Evolutionary conservation across 92 coral and sea anemone genomes (phyloP).

Genomic region (Palythoa heliodiscus): DNA sequence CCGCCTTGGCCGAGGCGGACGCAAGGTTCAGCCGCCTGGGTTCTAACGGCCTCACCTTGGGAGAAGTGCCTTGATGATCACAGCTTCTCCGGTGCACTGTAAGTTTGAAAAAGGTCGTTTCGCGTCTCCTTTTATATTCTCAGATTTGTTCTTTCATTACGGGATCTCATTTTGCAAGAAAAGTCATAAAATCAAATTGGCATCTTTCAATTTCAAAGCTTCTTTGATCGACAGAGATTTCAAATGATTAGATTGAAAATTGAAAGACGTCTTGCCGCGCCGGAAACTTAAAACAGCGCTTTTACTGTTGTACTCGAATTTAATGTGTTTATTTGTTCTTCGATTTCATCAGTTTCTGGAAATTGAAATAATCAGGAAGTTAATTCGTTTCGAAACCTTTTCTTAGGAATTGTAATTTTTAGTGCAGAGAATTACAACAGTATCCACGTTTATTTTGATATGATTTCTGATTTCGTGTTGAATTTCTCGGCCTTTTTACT

Average conservation of each 20-base stretch:
- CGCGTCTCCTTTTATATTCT: constrained; percentile 48
- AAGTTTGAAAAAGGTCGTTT: constrained; percentile 49
- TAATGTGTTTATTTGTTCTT: not conserved
- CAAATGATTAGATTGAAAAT: constrained; percentile 2
- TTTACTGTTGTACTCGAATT: not conserved
- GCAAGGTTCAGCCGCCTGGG: constrained; percentile 73
- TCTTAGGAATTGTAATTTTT: not conserved
- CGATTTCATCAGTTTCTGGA: not conserved
- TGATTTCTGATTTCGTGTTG: not conserved
- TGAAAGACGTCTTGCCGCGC: constrained; percentile 10
- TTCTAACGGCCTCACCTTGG: constrained; percentile 70
- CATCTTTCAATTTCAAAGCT: constrained; percentile 13
- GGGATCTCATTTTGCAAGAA: constrained; percentile 21
- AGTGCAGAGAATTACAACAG: not conserved
- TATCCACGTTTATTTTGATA: not conserved
- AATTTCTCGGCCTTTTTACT: not conserved
- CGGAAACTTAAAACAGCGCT: constrained; percentile 11
- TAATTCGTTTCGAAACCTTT: no score
- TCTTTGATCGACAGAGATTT: not conserved
- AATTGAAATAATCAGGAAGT: not conserved
- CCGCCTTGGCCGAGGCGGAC: constrained; percentile 72
- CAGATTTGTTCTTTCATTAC: not conserved
- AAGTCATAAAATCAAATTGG: not conserved
- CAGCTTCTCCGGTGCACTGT: constrained; percentile 77
- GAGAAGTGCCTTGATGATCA: constrained; percentile 74